Conservation (phyloP, 2,797 vertebrate species). For the Rhinichthys osculus region DNA sequence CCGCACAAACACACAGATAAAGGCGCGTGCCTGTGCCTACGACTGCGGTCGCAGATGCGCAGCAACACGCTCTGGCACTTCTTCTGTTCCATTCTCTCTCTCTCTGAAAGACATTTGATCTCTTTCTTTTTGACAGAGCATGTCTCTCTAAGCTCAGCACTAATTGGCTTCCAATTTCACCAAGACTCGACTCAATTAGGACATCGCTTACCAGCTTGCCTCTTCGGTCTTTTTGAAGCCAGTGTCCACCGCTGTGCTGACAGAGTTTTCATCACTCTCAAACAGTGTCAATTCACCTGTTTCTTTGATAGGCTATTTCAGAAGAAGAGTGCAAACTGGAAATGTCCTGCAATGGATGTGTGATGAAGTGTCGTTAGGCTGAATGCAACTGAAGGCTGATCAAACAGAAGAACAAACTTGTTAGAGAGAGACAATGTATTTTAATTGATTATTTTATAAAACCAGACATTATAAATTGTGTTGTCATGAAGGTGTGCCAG, state of each 20-base stretch:
- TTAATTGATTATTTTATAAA: neutral
- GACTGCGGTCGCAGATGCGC: slow-evolving; percentile 44
- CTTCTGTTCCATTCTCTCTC: neutral
- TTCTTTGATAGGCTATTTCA: slow-evolving; percentile 54
- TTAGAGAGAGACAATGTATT: neutral
- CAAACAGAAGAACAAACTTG: slow-evolving; percentile 33
- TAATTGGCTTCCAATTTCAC: slow-evolving; percentile 64
- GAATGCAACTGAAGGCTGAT: slow-evolving; percentile 52
- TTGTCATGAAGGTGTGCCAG: slow-evolving; percentile 1
- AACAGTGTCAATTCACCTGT: slow-evolving; percentile 47
- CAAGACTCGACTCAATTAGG: slow-evolving; percentile 61
- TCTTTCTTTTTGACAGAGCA: slow-evolving; percentile 56
- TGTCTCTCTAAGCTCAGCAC: slow-evolving; percentile 50
- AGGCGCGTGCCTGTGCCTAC: slow-evolving; percentile 3
- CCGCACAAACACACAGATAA: slow-evolving; percentile 48
- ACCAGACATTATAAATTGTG: neutral
- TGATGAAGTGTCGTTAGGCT: slow-evolving; percentile 53
- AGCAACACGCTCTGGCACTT: slow-evolving; percentile 46
- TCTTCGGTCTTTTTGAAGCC: slow-evolving; percentile 50
- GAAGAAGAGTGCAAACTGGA: slow-evolving; percentile 47
- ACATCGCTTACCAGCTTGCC: slow-evolving; percentile 47
- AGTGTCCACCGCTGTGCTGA: slow-evolving; percentile 52
- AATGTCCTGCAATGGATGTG: slow-evolving; percentile 54
- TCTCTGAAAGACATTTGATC: slow-evolving; percentile 60
- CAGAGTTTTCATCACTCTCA: slow-evolving; percentile 55